Evolutionary conservation across 1,140 invertebrate genomes (phyloP).

Genomic region (Eupeodes corollae): DNA sequence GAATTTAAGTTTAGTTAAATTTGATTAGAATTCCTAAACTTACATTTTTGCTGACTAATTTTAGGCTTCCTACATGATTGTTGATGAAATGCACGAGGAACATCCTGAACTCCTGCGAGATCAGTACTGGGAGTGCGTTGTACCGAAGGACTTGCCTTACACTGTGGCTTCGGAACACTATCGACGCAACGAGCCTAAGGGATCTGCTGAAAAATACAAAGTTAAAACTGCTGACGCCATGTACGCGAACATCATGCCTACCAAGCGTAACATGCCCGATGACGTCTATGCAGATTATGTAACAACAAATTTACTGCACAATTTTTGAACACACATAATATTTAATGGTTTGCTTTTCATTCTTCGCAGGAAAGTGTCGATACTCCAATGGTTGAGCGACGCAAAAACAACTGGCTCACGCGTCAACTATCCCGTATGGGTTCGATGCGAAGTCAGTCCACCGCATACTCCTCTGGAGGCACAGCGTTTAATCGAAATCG

Average conservation of each 20-base stretch:
- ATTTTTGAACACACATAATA: not conserved
- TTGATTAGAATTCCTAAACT: not conserved
- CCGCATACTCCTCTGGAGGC: constrained; percentile 69
- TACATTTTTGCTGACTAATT: constrained; percentile 11
- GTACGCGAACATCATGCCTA: constrained; percentile 57
- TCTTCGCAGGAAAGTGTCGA: constrained; percentile 72
- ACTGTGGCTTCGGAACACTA: constrained; percentile 76
- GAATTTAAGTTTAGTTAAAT: too few relatives aligned
- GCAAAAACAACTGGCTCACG: constrained; percentile 82
- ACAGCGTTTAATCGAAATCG: constrained; percentile 60
- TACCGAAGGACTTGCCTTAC: constrained; percentile 77
- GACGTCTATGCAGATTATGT: constrained; percentile 80
- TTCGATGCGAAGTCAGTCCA: constrained; percentile 67
- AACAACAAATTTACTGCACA: constrained; percentile 31
- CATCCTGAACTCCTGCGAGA: constrained; percentile 78
- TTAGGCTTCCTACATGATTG: constrained; percentile 80
- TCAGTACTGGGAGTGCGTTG: constrained; percentile 84
- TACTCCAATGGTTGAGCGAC: constrained; percentile 66
- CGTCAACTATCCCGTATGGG: constrained; percentile 71
- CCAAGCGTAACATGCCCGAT: constrained; percentile 50
- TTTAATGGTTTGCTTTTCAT: not conserved
- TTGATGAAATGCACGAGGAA: constrained; percentile 84
- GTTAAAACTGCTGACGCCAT: constrained; percentile 69
- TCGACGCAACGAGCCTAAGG: constrained; percentile 64
- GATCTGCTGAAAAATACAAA: constrained; percentile 73